Conservation (phyloP, 2,888 invertebrate genomes). For the Drosophila rubida region DNA sequence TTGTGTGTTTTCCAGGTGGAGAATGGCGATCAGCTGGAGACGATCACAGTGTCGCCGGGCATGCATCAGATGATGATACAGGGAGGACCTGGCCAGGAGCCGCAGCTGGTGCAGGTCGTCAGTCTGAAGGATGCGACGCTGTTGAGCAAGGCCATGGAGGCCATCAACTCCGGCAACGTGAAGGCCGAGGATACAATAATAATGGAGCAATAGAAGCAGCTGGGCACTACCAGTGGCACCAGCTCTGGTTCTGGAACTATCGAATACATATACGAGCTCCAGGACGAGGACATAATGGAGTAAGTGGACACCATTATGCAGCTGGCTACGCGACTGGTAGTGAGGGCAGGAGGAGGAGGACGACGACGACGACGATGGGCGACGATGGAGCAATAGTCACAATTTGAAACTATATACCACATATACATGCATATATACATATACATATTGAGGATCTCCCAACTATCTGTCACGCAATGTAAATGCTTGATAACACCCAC, state of each 20-base stretch:
- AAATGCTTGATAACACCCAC: conserved; percentile 36
- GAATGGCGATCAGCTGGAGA: conserved; percentile 90
- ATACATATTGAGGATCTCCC: conserved; percentile 18
- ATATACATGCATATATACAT: conserved; percentile 6
- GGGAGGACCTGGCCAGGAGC: conserved; percentile 89
- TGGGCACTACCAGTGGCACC: conserved; percentile 24
- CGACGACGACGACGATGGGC: background rate
- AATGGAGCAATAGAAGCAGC: conserved; percentile 82
- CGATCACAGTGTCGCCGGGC: conserved; percentile 91
- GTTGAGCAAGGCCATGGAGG: conserved; percentile 92
- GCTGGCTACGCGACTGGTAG: conserved; percentile 11
- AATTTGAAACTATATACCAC: conserved; percentile 2
- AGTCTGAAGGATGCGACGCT: conserved; percentile 94
- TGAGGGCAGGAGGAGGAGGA: background rate
- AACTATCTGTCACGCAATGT: conserved; percentile 34
- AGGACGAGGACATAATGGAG: conserved; percentile 21
- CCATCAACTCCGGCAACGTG: conserved; percentile 87
- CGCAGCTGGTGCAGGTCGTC: conserved; percentile 92
- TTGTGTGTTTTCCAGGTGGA: conserved; percentile 87
- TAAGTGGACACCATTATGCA: background rate
- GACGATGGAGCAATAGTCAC: conserved; percentile 5
- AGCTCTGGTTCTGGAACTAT: conserved; percentile 21
- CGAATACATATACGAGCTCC: conserved; percentile 24
- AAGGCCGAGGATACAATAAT: conserved; percentile 89
- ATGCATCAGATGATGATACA: conserved; percentile 94